Evolutionary conservation across 2,113 vertebrate species (phyloP), one percentile per base, ranked within the genome.

Genomic region (Epinephelus lanceolatus): DNA sequence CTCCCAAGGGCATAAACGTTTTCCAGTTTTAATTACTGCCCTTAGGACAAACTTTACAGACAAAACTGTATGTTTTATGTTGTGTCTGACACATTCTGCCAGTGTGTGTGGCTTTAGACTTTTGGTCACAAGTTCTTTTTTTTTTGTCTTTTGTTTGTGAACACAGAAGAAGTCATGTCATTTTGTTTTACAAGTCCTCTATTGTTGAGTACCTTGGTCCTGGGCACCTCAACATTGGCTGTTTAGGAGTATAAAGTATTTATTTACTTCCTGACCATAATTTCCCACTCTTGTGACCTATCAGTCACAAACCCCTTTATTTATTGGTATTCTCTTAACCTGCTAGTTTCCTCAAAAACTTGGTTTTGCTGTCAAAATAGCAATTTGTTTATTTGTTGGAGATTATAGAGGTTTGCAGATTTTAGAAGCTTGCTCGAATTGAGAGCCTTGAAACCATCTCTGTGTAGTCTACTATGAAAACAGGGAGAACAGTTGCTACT

Each of bases 391-490:
- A 74, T 74, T 33, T 37, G 45, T 71, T 61, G 12, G 0, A 11
- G 6, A 45, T 18, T 33, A 37, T 30, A 73, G n/a, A 25, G 15
- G 4, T 33, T 62, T 42, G 10, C 30, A 59, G 33, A 55, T 78
- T 66, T 62, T 42, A 55, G 19, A 19, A n/a, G 21, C 2, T 56
- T 60, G 27, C 14, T 59, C 47, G 45, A 71, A 59, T 69, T 72
- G 6, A 75, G 27, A 27, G 21, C 3, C 6, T 77, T 57, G 12
- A n/a, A 60, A 4, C 2, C 1, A 14, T 71, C 37, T 45, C 27
- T 37, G 21, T 21, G 49, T 15, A 67, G 67, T 69, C 19, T 59
- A 25, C 6, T 53, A 57, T 53, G 33, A 77, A 73, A 76, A 71
- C 60, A 84, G 40, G 47, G 33, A 45, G 23, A 47, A 60, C 56